Evolutionary conservation across 2,113 vertebrate species (phyloP), one percentile per base, ranked within the genome.

Genomic region (Leptocoma aspasia): DNA sequence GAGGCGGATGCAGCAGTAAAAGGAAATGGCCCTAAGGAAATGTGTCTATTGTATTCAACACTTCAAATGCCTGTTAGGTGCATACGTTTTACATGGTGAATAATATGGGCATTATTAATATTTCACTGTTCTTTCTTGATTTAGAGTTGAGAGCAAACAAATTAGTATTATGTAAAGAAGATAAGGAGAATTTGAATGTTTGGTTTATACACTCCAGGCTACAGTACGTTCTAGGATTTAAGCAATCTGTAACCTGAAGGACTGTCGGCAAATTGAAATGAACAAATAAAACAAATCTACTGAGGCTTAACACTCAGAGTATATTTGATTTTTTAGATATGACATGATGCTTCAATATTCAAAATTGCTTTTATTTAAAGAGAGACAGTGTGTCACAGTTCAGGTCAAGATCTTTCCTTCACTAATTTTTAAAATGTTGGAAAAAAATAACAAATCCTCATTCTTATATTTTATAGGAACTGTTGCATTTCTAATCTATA

Each of bases 91-190:
- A 22, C 27, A 73, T 47, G 18, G 30, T 86, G 44, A 92, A 39
- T 64, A 92, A 54, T 39, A 59, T 2, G 1, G 19, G 8, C 11
- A 39, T 44, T 35, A 68, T 94, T 68, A 93, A 71, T 87, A 87
- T 93, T 96, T 94, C 64, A 82, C 30, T 86, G n/a, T 12, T 81
- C 88, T 82, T 77, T 89, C 79, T 82, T 79, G 45, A 86, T 85
- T 92, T 63, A 89, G 52, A 66, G 65, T 63, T 50, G 73, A 92
- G 35, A 92, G 57, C 73, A 96, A 96, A 92, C 47, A 93, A 76
- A 68, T 95, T 91, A 92, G 27, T 63, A 68, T 82, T 72, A 94
- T 59, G 59, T 56, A 94, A 95, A 83, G 82, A 93, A 80, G 70
- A 89, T 71, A 93, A 90, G 79, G 75, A 81, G 50, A 83, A 66